These are phyloP conservation scores for Myotis myotis DNA, from an alignment of 2,797 vertebrate genomes.

Conservation along the genomic window DNA sequence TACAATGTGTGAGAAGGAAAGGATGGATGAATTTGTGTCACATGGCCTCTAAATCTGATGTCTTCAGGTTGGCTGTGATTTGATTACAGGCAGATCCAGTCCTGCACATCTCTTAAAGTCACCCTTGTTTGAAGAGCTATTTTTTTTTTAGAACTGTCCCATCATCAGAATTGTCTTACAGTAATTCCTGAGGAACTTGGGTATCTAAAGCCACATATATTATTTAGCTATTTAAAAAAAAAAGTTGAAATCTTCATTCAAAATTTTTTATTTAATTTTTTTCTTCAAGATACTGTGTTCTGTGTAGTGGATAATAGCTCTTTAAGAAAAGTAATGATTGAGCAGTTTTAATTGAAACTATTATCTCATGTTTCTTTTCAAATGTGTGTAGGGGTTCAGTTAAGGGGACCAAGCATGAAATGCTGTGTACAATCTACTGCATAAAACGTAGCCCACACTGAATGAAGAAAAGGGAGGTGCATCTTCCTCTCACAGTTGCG, in stretches of 20 bases:
- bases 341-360: slow-evolving; percentile 18
- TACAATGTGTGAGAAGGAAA: neutral
- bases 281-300: neutral
- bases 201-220: neutral
- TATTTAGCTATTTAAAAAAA: neutral
- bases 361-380: slow-evolving; percentile 14
- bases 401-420: neutral
- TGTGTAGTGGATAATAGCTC: neutral
- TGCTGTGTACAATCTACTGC: neutral
- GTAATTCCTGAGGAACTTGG: neutral
- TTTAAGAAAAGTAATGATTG: neutral
- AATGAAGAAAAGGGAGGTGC: neutral
- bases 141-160: neutral
- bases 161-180: neutral
- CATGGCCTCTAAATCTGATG: rapidly evolving
- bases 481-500: neutral
- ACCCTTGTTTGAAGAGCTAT: neutral
- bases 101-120: neutral
- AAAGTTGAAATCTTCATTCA: neutral
- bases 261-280: neutral
- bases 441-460: neutral
- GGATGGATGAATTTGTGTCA: neutral
- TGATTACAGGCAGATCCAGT: rapidly evolving
- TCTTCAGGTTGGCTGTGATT: neutral
- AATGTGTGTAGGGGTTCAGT: neutral